Percentiles rank a stretch among this genome's conserved stretches.
These are phyloP conservation scores for Felis catus DNA, from an alignment of 2,113 vertebrate species.

Conservation along the genomic window F.catus_Fca126_mat1.0 CM031411.1:94300001-94300500, in stretches of 20 bases:
- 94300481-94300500: background rate
- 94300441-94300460: background rate
- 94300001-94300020: too few species aligned
- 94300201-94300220: background rate
- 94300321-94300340: background rate
- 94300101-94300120: background rate
- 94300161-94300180: slow-evolving; percentile 39
- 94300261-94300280: background rate
- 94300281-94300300: background rate
- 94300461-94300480: background rate
- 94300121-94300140: slow-evolving; percentile 30
- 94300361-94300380: background rate
- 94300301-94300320: background rate
- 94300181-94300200: slow-evolving; percentile 25
- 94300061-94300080: slow-evolving; percentile 2
- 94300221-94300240: slow-evolving; percentile 2
- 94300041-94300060: background rate
- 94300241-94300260: slow-evolving; percentile 23
- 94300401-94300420: background rate
- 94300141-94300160: slow-evolving; percentile 5
- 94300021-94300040: too few species aligned
- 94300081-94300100: slow-evolving; percentile 1
- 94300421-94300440: background rate
- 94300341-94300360: background rate
- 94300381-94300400: slow-evolving; percentile 35